These are phyloP conservation scores for Labeo rohita DNA, from an alignment of 2,113 vertebrate species.

Conservation along the genomic window DNA sequence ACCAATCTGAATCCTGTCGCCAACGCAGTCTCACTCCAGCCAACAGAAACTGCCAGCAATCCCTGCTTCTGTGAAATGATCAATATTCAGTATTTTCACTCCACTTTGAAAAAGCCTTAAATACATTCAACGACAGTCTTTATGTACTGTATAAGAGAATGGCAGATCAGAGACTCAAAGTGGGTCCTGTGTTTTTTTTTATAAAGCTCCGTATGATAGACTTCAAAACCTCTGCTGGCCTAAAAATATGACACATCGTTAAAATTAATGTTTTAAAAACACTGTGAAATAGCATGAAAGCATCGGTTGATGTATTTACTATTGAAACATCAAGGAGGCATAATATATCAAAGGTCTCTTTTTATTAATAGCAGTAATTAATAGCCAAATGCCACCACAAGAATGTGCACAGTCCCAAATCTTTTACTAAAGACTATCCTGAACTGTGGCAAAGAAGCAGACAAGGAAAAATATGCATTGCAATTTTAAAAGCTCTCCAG, in stretches of 20 bases:
- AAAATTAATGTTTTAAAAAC: background rate
- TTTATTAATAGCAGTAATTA: background rate
- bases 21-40: constrained; percentile 65
- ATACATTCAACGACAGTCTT: background rate
- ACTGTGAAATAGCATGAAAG: background rate
- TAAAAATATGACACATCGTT: background rate
- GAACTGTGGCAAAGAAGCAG: background rate
- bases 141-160: constrained; percentile 18
- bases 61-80: background rate
- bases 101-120: constrained; percentile 20
- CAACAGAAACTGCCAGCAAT: constrained; percentile 63
- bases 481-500: background rate
- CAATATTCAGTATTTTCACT: constrained; percentile 31
- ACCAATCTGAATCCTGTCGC: constrained; percentile 22
- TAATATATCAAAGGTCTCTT: background rate
- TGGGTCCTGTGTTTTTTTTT: background rate
- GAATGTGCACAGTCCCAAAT: no score
- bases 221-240: constrained; percentile 17
- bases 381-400: background rate
- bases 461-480: background rate
- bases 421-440: no score
- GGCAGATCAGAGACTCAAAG: constrained; percentile 19
- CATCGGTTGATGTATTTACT: background rate
- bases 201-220: background rate
- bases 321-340: background rate